A percentile compares a stretch with the other conserved stretches of the same genome.
These are phyloP conservation scores for Mustelus asterias DNA, from an alignment of 2,113 vertebrate genomes.

Conservation along the genomic window DNA sequence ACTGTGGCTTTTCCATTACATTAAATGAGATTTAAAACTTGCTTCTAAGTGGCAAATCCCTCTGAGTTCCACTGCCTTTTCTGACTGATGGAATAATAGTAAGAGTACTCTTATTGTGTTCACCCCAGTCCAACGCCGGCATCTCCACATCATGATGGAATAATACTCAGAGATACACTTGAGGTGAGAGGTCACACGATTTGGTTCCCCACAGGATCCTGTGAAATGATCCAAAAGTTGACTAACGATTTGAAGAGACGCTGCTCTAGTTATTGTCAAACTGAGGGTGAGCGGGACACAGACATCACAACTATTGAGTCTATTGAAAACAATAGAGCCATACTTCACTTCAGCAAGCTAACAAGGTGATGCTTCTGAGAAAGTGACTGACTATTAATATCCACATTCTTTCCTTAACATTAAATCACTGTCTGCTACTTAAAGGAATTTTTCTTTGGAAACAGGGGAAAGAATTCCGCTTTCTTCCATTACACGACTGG, in stretches of 20 bases:
- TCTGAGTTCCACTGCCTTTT: neutral
- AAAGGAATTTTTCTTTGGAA: neutral
- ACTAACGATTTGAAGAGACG: neutral
- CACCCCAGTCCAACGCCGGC: no score
- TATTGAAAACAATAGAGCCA: neutral
- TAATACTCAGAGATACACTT: neutral
- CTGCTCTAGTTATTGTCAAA: neutral
- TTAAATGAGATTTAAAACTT: neutral
- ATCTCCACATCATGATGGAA: neutral
- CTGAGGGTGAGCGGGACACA: neutral
- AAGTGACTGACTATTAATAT: slow-evolving; percentile 44
- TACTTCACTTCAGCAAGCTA: neutral
- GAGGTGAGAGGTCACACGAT: neutral
- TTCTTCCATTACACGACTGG: slow-evolving; percentile 32
- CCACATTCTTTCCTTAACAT: slow-evolving; percentile 44
- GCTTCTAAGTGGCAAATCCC: neutral
- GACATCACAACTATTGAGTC: neutral
- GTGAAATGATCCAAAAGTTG: neutral
- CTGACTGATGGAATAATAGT: neutral
- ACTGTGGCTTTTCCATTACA: neutral
- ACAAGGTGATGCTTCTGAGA: neutral
- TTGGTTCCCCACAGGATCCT: neutral
- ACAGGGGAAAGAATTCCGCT: neutral
- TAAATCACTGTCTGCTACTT: slow-evolving; percentile 27
- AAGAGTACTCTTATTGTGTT: no score